A percentile compares a stretch with the other conserved stretches of the same genome.
Evolutionary conservation across 2,113 vertebrate genomes (phyloP).

Genomic region (Heteronetta atricapilla): DNA sequence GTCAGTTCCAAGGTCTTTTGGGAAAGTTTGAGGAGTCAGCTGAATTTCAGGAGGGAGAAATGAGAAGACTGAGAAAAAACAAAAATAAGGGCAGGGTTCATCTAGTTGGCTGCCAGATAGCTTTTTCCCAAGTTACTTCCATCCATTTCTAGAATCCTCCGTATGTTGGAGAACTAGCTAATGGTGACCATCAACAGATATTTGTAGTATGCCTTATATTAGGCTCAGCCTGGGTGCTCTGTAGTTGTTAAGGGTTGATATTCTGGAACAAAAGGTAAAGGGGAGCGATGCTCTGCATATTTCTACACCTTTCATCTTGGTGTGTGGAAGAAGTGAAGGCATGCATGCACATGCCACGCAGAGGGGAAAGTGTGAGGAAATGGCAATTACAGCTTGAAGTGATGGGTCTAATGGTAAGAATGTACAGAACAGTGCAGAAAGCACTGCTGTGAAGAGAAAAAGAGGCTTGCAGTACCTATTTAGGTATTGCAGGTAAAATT

Average conservation of each 20-base stretch:
- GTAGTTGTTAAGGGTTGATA: not conserved
- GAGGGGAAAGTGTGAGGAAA: not conserved
- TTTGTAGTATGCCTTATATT: not conserved
- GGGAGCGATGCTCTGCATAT: not conserved
- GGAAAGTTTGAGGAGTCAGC: not conserved
- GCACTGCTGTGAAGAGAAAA: not conserved
- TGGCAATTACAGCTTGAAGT: not conserved
- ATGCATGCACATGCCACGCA: not conserved
- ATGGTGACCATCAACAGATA: not conserved
- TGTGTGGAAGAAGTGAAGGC: not conserved
- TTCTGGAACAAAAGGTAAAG: not conserved
- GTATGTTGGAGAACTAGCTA: not conserved
- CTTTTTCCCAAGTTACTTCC: not conserved
- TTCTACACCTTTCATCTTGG: not conserved
- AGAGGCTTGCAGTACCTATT: not conserved
- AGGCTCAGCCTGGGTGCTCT: not conserved
- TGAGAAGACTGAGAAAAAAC: not conserved
- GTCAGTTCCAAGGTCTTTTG: not conserved
- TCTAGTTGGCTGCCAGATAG: not conserved
- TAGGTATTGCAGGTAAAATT: not conserved
- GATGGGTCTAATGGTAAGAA: not conserved
- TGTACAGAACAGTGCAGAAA: not conserved
- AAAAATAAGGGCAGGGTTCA: not conserved
- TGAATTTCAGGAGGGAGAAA: not conserved
- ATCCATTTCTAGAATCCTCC: not conserved